These are phyloP conservation scores for Brachionus plicatilis DNA, from an alignment of 1,140 invertebrate species.

Conservation along the genomic window DNA sequence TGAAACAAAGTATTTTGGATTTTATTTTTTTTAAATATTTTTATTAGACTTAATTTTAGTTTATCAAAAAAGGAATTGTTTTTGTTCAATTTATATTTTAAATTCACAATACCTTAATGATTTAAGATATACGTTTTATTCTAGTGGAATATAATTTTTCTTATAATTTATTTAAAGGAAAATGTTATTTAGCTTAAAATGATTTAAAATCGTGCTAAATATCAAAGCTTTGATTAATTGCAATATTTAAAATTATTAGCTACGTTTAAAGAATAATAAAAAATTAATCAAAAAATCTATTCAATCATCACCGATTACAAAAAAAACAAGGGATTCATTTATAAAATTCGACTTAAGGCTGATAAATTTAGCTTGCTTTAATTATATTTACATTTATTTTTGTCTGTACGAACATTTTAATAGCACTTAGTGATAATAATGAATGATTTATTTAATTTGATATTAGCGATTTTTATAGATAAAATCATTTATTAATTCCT, in stretches of 20 bases:
- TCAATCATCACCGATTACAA: background rate
- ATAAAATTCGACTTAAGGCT: background rate
- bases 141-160: too few species aligned
- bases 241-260: background rate
- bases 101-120: too few species aligned
- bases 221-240: background rate
- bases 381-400: background rate
- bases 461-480: background rate
- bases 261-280: background rate
- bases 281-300: background rate
- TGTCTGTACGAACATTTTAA: background rate
- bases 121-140: too few species aligned
- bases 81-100: too few species aligned
- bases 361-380: background rate
- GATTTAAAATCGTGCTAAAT: background rate
- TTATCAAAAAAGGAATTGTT: too few species aligned
- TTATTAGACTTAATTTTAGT: too few species aligned
- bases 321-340: background rate
- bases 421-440: background rate
- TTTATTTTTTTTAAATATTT: too few species aligned
- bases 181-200: too few species aligned
- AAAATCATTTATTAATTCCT: background rate
- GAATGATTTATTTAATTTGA: background rate
- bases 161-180: too few species aligned
- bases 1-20: too few species aligned